phyloP scores from a whole-genome alignment of 2,888 invertebrate genomes.

The Tinea trinotella region DNA sequence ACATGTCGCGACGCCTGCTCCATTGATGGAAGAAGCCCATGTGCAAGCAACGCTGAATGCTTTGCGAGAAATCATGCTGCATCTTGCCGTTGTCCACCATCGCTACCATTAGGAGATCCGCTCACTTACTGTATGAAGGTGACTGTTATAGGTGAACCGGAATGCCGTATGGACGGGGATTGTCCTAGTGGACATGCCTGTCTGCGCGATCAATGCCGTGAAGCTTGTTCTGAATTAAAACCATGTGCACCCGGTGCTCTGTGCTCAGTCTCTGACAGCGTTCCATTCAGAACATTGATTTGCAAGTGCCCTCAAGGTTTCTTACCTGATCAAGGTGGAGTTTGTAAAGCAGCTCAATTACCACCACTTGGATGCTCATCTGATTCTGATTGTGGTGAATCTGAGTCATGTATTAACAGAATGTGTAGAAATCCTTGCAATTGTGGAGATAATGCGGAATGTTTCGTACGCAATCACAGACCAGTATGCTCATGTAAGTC shows the following conservation, averaged over 20 bases:
- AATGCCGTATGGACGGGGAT: slow-evolving; percentile 84
- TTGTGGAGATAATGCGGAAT: slow-evolving; percentile 88
- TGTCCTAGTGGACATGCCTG: slow-evolving; percentile 88
- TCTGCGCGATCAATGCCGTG: slow-evolving; percentile 81
- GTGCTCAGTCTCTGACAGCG: slow-evolving; percentile 87
- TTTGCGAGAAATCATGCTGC: slow-evolving; percentile 85
- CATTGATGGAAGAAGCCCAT: slow-evolving; percentile 75
- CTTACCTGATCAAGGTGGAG: slow-evolving; percentile 84
- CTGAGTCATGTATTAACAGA: slow-evolving; percentile 88
- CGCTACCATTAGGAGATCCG: slow-evolving; percentile 85
- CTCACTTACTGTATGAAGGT: slow-evolving; percentile 78
- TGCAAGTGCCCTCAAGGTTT: slow-evolving; percentile 90
- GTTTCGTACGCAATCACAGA: slow-evolving; percentile 85
- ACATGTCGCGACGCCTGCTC: slow-evolving; percentile 87
- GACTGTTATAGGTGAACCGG: slow-evolving; percentile 68
- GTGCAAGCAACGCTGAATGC: slow-evolving; percentile 88
- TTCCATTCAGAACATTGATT: slow-evolving; percentile 89
- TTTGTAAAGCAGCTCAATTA: slow-evolving; percentile 80
- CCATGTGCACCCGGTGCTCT: slow-evolving; percentile 83
- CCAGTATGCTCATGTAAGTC: slow-evolving; percentile 89
- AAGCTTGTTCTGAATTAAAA: slow-evolving; percentile 82
- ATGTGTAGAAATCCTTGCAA: slow-evolving; percentile 90
- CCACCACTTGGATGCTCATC: slow-evolving; percentile 83
- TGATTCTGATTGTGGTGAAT: slow-evolving; percentile 83
- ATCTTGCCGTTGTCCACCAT: slow-evolving; percentile 86